Percentiles rank a stretch among this genome's conserved stretches.
phyloP scores from a whole-genome alignment of 2,797 vertebrate species.

The Poeciliopsis paucimaculata region DNA sequence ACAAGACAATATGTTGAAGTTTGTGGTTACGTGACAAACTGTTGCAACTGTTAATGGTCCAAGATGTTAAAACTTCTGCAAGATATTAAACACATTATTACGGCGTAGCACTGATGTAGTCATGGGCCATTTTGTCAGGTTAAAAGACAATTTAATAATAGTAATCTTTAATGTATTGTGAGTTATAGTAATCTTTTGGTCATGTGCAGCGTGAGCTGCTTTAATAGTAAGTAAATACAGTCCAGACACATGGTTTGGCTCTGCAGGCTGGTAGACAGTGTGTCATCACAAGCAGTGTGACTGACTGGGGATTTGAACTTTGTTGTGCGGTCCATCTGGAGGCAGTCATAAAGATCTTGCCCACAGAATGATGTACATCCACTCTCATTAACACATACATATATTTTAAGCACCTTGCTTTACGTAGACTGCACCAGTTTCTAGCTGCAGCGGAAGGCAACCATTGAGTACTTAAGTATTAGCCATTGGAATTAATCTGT shows the following conservation, averaged over 20 bases:
- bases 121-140: slow-evolving; percentile 40
- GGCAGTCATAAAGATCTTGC: slow-evolving; percentile 24
- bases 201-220: slow-evolving; percentile 57
- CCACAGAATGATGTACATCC: slow-evolving; percentile 36
- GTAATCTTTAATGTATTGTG: slow-evolving; percentile 25
- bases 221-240: slow-evolving; percentile 75
- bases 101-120: neutral
- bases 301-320: slow-evolving; percentile 52
- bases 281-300: slow-evolving; percentile 62
- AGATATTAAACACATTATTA: neutral
- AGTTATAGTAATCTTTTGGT: slow-evolving; percentile 36
- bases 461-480: slow-evolving; percentile 4
- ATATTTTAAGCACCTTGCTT: slow-evolving; percentile 53
- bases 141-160: slow-evolving; percentile 48
- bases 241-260: slow-evolving; percentile 59
- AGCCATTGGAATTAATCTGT: slow-evolving; percentile 6
- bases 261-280: slow-evolving; percentile 66
- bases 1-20: slow-evolving; percentile 16
- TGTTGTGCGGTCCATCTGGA: slow-evolving; percentile 43
- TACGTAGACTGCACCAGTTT: slow-evolving; percentile 15
- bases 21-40: neutral
- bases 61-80: neutral
- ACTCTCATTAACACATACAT: slow-evolving; percentile 46
- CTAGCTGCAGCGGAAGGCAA: slow-evolving; percentile 15
- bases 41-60: neutral